Evolutionary conservation across 2,113 vertebrate genomes (phyloP).

Genomic region (Aphelocoma coerulescens): DNA sequence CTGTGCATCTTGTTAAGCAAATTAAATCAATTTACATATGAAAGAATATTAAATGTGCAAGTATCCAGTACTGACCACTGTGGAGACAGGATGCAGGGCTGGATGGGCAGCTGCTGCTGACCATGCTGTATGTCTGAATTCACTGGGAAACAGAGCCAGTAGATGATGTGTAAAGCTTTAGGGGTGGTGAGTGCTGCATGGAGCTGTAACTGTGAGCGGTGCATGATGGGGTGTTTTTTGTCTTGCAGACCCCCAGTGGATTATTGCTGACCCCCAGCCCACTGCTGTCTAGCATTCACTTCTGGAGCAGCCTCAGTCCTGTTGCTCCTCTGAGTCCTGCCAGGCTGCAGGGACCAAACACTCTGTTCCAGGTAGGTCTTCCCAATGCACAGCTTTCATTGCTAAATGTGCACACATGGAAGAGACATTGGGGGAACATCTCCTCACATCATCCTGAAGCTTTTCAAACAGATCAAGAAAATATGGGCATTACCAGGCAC

Average conservation of each 20-base stretch:
- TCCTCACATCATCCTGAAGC: background rate
- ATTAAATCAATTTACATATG: background rate
- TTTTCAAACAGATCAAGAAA: background rate
- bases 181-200: background rate
- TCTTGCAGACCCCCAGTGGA: constrained; percentile 86
- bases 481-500: background rate
- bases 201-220: background rate
- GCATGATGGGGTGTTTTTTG: background rate
- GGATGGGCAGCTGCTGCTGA: background rate
- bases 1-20: background rate
- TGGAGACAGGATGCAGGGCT: background rate
- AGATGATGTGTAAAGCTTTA: background rate
- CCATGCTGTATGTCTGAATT: background rate
- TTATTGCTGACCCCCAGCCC: constrained; percentile 92
- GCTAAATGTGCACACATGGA: accelerated
- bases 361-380: constrained; percentile 88
- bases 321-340: constrained; percentile 92
- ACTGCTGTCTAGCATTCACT: constrained; percentile 90
- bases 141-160: background rate
- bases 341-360: constrained; percentile 90
- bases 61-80: background rate
- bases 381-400: background rate
- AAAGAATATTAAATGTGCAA: background rate
- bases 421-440: background rate
- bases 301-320: constrained; percentile 96